Evolutionary conservation across 2,797 vertebrate genomes (phyloP).

Genomic region (Tapera naevia): DNA sequence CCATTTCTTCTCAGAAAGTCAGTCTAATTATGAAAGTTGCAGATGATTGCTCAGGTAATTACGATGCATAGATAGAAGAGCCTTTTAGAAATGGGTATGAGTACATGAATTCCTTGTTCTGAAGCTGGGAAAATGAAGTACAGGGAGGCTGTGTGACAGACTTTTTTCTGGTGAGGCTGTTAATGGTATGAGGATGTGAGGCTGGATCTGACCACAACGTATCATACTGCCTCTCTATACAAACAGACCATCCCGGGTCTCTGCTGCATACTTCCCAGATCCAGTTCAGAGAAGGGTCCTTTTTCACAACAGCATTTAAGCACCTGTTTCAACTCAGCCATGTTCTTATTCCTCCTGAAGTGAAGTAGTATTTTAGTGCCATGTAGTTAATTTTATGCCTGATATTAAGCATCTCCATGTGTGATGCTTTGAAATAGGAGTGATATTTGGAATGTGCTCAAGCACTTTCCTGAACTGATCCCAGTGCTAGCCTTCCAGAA

Average conservation of each 20-base stretch:
- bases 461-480: not conserved
- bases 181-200: not conserved
- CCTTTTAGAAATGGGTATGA: not conserved
- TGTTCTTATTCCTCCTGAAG: not conserved
- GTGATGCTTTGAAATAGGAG: constrained; percentile 17
- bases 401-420: constrained; percentile 9
- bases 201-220: not conserved
- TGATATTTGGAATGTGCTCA: not conserved
- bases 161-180: not conserved
- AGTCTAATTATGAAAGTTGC: not conserved
- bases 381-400: constrained; percentile 33
- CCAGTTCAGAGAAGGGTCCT: not conserved
- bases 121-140: not conserved
- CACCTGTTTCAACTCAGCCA: constrained; percentile 28
- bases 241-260: not conserved
- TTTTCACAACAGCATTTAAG: not conserved
- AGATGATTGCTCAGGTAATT: not conserved
- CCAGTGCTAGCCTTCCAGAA: not conserved
- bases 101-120: not conserved
- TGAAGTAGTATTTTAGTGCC: not conserved
- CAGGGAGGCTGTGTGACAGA: not conserved
- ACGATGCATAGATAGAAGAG: not conserved
- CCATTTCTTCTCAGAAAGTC: not conserved
- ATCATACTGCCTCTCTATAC: not conserved
- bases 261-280: not conserved